Conservation (phyloP, 2,113 vertebrate species). For the Burhinus bistriatus region DNA sequence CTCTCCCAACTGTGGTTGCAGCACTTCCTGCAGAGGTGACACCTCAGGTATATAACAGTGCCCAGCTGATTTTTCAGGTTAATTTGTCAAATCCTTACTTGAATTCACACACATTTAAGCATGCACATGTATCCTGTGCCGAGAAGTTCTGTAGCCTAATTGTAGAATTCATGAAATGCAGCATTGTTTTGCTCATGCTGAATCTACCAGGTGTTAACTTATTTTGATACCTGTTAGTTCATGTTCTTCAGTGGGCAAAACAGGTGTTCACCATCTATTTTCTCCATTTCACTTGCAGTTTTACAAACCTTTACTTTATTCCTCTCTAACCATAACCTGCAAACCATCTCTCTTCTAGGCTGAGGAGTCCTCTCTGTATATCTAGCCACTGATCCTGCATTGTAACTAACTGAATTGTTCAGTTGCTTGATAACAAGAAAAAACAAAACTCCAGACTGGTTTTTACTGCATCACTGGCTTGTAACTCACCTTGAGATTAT, state of each 20-base stretch:
- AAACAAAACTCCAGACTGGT: neutral
- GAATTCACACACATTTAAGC: neutral
- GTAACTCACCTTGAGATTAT: neutral
- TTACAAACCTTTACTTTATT: neutral
- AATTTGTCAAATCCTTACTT: neutral
- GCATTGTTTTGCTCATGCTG: neutral
- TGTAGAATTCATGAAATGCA: neutral
- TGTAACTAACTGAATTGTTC: neutral
- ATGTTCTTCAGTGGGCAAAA: neutral
- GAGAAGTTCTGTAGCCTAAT: neutral
- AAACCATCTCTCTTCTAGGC: neutral
- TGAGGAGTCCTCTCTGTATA: neutral
- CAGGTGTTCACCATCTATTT: neutral
- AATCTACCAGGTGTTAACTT: neutral
- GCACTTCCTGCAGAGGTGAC: neutral
- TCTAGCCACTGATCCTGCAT: neutral
- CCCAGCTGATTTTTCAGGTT: neutral
- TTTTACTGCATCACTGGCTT: neutral
- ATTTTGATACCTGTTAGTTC: neutral
- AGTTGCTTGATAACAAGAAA: neutral
- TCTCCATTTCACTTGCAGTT: neutral
- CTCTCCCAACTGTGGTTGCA: neutral
- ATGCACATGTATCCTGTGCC: neutral
- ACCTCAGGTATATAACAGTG: neutral
- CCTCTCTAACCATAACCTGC: neutral